These are phyloP conservation scores for Cochlearius cochlearius DNA, from an alignment of 2,113 vertebrate species.

Conservation along the genomic window DNA sequence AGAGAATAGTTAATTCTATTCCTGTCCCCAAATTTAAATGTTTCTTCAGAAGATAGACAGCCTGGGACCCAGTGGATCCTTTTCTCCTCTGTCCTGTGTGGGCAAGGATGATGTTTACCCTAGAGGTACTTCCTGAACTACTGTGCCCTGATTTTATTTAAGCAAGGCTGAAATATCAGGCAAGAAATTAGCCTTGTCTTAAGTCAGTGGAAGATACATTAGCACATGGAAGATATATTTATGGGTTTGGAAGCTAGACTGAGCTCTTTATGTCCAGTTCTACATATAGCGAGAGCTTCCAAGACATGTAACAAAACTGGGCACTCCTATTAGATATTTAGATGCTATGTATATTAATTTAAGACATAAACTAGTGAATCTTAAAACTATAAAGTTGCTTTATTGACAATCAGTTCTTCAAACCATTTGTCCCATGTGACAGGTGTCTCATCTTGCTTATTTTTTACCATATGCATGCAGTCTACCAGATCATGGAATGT, in stretches of 20 bases:
- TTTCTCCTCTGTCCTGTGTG: not conserved
- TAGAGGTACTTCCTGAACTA: not conserved
- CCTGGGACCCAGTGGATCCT: not conserved
- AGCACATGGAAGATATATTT: not conserved
- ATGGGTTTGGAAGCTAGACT: not conserved
- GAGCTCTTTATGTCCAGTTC: not conserved
- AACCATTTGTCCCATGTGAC: not conserved
- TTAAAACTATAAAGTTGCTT: not conserved
- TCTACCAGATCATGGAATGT: not conserved
- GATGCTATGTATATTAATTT: not conserved
- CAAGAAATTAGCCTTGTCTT: not conserved
- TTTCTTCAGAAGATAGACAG: not conserved
- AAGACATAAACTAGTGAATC: not conserved
- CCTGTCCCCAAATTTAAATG: not conserved
- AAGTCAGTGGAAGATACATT: not conserved
- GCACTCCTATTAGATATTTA: not conserved
- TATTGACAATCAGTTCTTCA: not conserved
- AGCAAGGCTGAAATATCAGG: not conserved
- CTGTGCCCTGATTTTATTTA: not conserved
- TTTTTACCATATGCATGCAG: not conserved
- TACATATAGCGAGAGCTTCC: fast-evolving
- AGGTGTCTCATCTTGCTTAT: not conserved
- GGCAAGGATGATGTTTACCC: not conserved
- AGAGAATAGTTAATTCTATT: not conserved
- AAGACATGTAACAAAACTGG: not conserved